phyloP scores from a whole-genome alignment of 2,797 vertebrate species.

The Cyprinodon diabolis region DNA sequence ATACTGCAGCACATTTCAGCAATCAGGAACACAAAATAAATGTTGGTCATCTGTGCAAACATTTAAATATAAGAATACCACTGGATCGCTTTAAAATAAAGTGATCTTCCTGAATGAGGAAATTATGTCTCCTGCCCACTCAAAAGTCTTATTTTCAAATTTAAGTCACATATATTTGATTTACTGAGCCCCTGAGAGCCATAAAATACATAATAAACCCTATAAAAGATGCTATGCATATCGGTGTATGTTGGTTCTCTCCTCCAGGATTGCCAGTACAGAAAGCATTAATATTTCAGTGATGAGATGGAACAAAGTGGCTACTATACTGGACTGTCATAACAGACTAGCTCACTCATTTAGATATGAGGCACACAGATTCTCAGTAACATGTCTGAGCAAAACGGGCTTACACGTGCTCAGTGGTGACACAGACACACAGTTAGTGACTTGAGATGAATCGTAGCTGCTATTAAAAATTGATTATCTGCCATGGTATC shows the following conservation, averaged over 20 bases:
- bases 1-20: background rate
- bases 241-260: constrained; percentile 8
- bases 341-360: constrained; percentile 59
- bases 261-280: constrained; percentile 39
- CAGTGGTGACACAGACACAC: constrained; percentile 46
- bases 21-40: background rate
- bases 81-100: background rate
- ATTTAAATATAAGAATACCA: background rate
- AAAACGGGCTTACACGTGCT: constrained; percentile 44
- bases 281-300: constrained; percentile 72
- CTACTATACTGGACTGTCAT: constrained; percentile 60
- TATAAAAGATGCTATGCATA: background rate
- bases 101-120: background rate
- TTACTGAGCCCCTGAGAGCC: constrained; percentile 7
- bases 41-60: background rate
- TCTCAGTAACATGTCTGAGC: constrained; percentile 40
- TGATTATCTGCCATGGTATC: constrained; percentile 76
- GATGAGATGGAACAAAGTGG: constrained; percentile 62
- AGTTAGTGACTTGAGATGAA: constrained; percentile 63
- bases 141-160: constrained; percentile 10
- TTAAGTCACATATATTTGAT: constrained; percentile 12
- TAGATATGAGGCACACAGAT: constrained; percentile 53
- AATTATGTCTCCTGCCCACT: constrained; percentile 4
- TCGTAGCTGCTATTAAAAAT: constrained; percentile 79
- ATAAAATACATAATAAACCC: background rate